These are phyloP conservation scores for Physeter macrocephalus DNA, from an alignment of 2,113 vertebrate genomes.

Conservation along the genomic window DNA sequence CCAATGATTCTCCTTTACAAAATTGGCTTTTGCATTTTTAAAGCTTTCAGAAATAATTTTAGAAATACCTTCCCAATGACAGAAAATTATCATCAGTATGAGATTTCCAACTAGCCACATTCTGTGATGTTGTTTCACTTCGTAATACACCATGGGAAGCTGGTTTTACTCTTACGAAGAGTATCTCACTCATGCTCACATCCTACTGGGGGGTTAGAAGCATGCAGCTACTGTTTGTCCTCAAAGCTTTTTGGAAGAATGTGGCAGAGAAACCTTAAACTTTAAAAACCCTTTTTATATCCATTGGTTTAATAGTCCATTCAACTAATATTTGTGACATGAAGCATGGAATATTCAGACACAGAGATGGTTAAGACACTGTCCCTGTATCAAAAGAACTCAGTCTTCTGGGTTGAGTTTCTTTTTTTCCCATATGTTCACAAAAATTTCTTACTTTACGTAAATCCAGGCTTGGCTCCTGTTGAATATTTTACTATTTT, in stretches of 20 bases:
- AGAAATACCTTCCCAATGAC: neutral
- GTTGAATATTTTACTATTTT: neutral
- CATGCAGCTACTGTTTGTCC: neutral
- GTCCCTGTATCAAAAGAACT: neutral
- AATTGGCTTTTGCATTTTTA: neutral
- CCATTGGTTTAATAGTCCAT: neutral
- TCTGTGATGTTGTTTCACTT: neutral
- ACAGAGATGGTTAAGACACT: neutral
- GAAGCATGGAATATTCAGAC: neutral
- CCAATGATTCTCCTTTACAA: neutral
- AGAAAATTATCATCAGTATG: neutral
- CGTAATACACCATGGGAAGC: neutral
- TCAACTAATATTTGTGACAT: neutral
- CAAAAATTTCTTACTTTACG: neutral
- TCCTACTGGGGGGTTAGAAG: neutral
- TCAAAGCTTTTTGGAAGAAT: neutral
- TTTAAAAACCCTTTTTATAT: neutral
- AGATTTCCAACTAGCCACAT: neutral
- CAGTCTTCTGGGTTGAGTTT: neutral
- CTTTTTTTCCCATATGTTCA: neutral
- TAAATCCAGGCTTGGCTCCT: neutral
- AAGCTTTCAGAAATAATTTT: neutral
- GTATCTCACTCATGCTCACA: neutral
- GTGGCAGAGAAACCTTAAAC: neutral
- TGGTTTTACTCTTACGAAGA: neutral